A percentile compares a stretch with the other conserved stretches of the same genome.
Evolutionary conservation across 2,113 vertebrate species (phyloP).

Genomic region (Brevimyrus niger): DNA sequence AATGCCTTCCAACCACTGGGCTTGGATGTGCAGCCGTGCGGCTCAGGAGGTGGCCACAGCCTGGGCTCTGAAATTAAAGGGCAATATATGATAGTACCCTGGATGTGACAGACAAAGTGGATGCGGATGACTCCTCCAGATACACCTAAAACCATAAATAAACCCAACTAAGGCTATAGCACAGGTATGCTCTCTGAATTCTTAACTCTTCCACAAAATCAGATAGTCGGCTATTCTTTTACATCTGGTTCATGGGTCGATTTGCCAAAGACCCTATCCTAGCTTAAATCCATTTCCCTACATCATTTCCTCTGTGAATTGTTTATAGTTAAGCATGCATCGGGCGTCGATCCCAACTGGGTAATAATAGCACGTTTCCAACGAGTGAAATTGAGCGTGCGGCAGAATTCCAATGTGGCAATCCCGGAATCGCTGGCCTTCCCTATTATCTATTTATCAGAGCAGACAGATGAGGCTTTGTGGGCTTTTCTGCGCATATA

Average conservation of each 20-base stretch:
- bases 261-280: background rate
- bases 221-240: background rate
- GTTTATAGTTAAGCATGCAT: background rate
- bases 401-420: conserved; percentile 6
- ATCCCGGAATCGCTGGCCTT: conserved; percentile 15
- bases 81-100: background rate
- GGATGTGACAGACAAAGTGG: background rate
- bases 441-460: conserved; percentile 23
- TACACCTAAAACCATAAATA: background rate
- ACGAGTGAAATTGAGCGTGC: background rate
- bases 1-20: background rate
- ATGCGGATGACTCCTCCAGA: background rate
- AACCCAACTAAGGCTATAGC: background rate
- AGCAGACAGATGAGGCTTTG: conserved; percentile 19
- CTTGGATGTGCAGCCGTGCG: background rate
- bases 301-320: background rate
- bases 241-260: background rate
- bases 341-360: conserved; percentile 1
- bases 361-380: conserved; percentile 1
- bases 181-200: background rate
- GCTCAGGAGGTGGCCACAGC: background rate
- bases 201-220: background rate
- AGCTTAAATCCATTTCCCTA: background rate
- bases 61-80: background rate
- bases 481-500: background rate